Base-by-base conservation (phyloP, 2,888 invertebrate genomes). In the Alitta virens region DNA sequence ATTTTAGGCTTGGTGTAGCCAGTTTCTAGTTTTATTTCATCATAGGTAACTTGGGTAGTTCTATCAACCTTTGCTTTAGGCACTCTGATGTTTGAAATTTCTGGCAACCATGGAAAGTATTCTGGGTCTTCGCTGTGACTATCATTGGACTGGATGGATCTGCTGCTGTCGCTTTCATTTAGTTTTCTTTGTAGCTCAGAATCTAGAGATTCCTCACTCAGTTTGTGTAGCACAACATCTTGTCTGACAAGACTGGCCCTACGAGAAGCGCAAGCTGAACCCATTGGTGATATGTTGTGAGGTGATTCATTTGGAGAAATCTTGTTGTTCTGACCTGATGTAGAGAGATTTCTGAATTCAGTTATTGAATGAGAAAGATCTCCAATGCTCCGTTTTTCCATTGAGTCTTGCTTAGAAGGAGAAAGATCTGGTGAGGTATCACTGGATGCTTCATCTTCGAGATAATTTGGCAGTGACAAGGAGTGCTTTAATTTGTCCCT, bases 1-100 rank as follows among this genome's bases (percentile, higher is more conserved):
- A 43, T 26, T 16, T 55, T 55, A n/a, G 57, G 56, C 25, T 42
- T 14, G 14, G 7, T 63, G 69, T 70, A 74, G 1, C 72, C 72
- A 1, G 74, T 74, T 46, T 70, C 73, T 46, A 25, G 21, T 9
- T 64, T 68, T 14, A 74, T 74, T 42, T 73, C 73, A 7, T 58
- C 38, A 38, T 66, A 63, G 2, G 57, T 16, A 0, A 72, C 72
- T 25, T 72, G 71, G 1, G 66, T 71, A 7, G 57, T 54, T 40
- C 65, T 60, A 23, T 70, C 70, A n/a, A 60, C 56, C 33, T 62
- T 60, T 3, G 25, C 42, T 56, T 56, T 40, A 16, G 24, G 56
- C 3, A 24, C 38, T 21, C 25, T 46, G n/a, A 46, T 21, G 21
- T n/a, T 46, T 21, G 46, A 46, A 3, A 46, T 16, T 33, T 33